Conservation (phyloP, 2,888 invertebrate species). For the Cremastinae sp. region DNA sequence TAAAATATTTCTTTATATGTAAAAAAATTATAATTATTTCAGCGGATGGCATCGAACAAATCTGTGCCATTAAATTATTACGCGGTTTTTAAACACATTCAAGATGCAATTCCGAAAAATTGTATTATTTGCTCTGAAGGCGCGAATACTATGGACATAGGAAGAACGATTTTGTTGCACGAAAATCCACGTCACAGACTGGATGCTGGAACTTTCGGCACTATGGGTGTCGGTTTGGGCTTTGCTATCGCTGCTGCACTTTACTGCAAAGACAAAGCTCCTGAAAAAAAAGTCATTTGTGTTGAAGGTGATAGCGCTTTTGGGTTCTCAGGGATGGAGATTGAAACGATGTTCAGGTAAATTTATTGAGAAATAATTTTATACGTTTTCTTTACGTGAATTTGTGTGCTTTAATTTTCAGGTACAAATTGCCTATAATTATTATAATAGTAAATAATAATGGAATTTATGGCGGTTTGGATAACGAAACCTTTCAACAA, state of each 20-base stretch:
- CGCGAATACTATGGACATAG: conserved; percentile 99
- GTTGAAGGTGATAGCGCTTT: conserved; percentile 99
- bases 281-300: conserved; percentile 92
- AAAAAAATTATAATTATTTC: conserved; percentile 58
- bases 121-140: conserved; percentile 97
- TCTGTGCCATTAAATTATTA: conserved; percentile 95
- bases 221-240: conserved; percentile 97
- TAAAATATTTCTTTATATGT: background rate
- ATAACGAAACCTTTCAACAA: conserved; percentile 87
- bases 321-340: conserved; percentile 99
- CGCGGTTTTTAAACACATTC: conserved; percentile 92
- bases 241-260: conserved; percentile 96
- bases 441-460: conserved; percentile 97
- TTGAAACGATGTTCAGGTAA: conserved; percentile 94
- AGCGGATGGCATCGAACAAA: conserved; percentile 86
- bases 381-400: no score
- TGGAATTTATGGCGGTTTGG: conserved; percentile 95
- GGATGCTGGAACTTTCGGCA: conserved; percentile 98
- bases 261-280: conserved; percentile 91
- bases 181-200: conserved; percentile 91
- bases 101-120: conserved; percentile 88
- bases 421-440: conserved; percentile 94
- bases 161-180: conserved; percentile 93
- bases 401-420: no score
- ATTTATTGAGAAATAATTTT: background rate